Evolutionary conservation across 35 echinoderm and acorn worm species (phyloP).

Genomic region (Antedon bifida): DNA sequence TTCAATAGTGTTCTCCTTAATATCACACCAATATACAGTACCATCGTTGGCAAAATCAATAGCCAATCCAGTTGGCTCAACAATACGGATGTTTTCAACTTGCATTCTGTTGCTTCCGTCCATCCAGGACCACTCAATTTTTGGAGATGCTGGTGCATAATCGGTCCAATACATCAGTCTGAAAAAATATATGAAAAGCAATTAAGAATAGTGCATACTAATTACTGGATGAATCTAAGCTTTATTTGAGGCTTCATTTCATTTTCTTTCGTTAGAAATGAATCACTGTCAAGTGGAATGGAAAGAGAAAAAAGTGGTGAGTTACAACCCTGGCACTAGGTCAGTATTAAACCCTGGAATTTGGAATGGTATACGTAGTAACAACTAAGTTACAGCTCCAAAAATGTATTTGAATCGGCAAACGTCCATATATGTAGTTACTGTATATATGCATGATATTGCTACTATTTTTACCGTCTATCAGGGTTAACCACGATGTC

Average conservation of each 20-base stretch:
- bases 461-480: conserved; percentile 35
- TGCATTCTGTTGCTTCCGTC: conserved; percentile 27
- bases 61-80: conserved; percentile 54
- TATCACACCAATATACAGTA: conserved; percentile 72
- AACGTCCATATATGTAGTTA: too few relatives aligned
- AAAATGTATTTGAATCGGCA: too few relatives aligned
- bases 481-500: conserved; percentile 68
- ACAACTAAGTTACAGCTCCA: too few relatives aligned
- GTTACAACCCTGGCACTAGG: too few relatives aligned
- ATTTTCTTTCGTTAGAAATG: too few relatives aligned
- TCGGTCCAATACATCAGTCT: conserved; percentile 89
- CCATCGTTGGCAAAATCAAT: conserved; percentile 57
- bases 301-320: too few relatives aligned
- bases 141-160: conserved; percentile 26
- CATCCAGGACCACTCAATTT: conserved; percentile 57
- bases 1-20: conserved; percentile 32
- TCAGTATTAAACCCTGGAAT: too few relatives aligned
- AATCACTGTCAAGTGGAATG: too few relatives aligned
- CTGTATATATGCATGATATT: too few relatives aligned
- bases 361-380: too few relatives aligned
- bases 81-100: conserved; percentile 5
- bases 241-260: too few relatives aligned
- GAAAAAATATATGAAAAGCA: neutral
- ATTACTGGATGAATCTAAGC: too few relatives aligned
- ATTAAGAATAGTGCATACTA: neutral